Percentiles rank a stretch among this genome's conserved stretches.
Conservation (phyloP, 2,797 vertebrate genomes). For the Pseudomugil tenellus region DNA sequence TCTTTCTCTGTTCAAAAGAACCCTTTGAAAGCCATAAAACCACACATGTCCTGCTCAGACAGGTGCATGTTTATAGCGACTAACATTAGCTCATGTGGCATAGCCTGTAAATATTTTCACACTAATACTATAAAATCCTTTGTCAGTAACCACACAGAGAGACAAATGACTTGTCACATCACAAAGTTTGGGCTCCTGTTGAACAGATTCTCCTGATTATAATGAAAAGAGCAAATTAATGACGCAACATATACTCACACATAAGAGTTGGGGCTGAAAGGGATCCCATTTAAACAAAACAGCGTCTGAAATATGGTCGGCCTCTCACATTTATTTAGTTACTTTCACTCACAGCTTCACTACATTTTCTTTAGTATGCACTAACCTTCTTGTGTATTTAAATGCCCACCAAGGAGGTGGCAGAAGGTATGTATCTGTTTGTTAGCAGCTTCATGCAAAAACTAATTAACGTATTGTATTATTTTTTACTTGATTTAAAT, state of each 20-base stretch:
- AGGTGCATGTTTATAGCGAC: constrained; percentile 76
- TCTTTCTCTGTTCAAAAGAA: constrained; percentile 10
- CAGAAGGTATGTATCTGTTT: too few species aligned
- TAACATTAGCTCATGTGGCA: constrained; percentile 71
- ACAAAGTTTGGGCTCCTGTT: constrained; percentile 5
- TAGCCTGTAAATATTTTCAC: constrained; percentile 55
- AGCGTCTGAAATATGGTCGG: background rate
- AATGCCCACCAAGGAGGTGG: background rate
- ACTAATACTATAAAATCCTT: constrained; percentile 45
- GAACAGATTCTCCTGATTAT: constrained; percentile 7
- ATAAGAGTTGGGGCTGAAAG: background rate
- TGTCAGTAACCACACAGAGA: constrained; percentile 26
- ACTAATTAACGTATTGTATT: too few species aligned
- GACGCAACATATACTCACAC: background rate
- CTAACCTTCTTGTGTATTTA: background rate
- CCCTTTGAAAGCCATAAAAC: constrained; percentile 48
- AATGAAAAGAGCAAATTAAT: constrained; percentile 10
- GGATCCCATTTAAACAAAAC: background rate
- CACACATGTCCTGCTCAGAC: constrained; percentile 69
- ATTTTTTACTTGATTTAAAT: too few species aligned
- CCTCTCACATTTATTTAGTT: background rate
- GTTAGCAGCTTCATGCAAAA: too few species aligned
- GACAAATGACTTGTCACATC: constrained; percentile 14
- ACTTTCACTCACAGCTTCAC: constrained; percentile 5
- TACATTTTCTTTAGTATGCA: background rate